phyloP scores from a whole-genome alignment of 2,888 invertebrate genomes.

The Leucophora obtusa region DNA sequence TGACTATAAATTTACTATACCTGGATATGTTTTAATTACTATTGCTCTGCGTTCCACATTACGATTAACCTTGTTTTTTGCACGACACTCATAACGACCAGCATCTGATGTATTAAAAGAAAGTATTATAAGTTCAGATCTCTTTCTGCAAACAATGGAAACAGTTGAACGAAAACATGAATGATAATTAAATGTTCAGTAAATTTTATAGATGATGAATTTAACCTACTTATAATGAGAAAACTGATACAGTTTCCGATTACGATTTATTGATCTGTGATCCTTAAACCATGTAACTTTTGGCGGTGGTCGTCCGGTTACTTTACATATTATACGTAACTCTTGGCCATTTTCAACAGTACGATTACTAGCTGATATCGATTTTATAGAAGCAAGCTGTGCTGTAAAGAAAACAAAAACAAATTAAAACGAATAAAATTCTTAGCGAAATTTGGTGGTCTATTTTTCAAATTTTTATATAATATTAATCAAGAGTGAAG shows the following conservation, averaged over 20 bases:
- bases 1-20: conserved; percentile 66
- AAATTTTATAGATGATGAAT: conserved; percentile 17
- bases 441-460: too few species aligned
- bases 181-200: conserved; percentile 11
- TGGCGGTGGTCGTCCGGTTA: conserved; percentile 88
- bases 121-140: conserved; percentile 89
- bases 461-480: too few species aligned
- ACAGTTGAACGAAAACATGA: conserved; percentile 35
- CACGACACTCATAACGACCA: conserved; percentile 90
- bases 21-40: conserved; percentile 77
- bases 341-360: conserved; percentile 79
- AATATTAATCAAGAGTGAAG: too few species aligned
- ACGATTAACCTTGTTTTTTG: conserved; percentile 80
- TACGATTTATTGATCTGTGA: conserved; percentile 81
- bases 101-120: conserved; percentile 86
- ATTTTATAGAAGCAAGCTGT: conserved; percentile 78
- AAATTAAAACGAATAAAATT: conserved; percentile 32
- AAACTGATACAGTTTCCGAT: conserved; percentile 77
- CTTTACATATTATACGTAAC: conserved; percentile 86
- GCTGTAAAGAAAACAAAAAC: conserved; percentile 74
- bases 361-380: conserved; percentile 73
- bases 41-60: conserved; percentile 76
- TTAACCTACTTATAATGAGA: conserved; percentile 77
- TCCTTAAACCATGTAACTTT: conserved; percentile 90
- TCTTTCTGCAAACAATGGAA: conserved; percentile 82